These are phyloP conservation scores for Zaprionus davidi DNA, from an alignment of 1,140 invertebrate species.

Conservation along the genomic window DNA sequence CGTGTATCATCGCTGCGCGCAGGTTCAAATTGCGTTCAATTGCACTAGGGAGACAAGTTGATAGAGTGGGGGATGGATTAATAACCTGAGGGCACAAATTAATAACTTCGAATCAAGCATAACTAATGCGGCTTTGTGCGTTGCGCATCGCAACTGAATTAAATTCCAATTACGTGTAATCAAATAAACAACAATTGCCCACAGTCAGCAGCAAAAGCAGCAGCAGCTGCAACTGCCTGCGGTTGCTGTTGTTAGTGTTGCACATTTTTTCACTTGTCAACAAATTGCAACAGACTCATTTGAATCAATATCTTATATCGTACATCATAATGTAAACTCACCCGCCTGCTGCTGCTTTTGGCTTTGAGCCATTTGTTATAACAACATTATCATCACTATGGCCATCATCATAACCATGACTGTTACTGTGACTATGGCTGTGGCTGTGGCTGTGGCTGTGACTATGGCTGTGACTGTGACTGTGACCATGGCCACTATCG, in stretches of 20 bases:
- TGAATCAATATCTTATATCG: conserved; percentile 43
- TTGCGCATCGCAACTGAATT: conserved; percentile 44
- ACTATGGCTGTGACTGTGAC: conserved; percentile 47
- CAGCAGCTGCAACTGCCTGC: not conserved
- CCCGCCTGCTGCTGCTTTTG: conserved; percentile 16
- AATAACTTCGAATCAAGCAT: conserved; percentile 35
- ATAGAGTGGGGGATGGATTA: not conserved
- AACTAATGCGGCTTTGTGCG: conserved; percentile 30
- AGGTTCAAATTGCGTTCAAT: conserved; percentile 91
- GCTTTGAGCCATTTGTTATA: conserved; percentile 55
- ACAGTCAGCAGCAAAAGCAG: conserved; percentile 17
- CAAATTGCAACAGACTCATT: conserved; percentile 39
- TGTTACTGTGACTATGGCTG: conserved; percentile 35
- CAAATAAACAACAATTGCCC: conserved; percentile 51
- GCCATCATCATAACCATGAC: conserved; percentile 13
- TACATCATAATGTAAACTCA: not conserved
- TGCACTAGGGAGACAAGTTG: not conserved
- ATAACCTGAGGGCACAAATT: conserved; percentile 28
- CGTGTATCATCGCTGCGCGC: conserved; percentile 95
- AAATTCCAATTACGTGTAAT: conserved; percentile 54
- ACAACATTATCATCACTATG: conserved; percentile 41
- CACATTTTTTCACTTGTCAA: conserved; percentile 13
- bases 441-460: conserved; percentile 46
- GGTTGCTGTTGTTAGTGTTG: not conserved
- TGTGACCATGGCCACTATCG: conserved; percentile 57